Conservation (phyloP, 2,888 invertebrate species). For the Drosophila mercatorum region DNA sequence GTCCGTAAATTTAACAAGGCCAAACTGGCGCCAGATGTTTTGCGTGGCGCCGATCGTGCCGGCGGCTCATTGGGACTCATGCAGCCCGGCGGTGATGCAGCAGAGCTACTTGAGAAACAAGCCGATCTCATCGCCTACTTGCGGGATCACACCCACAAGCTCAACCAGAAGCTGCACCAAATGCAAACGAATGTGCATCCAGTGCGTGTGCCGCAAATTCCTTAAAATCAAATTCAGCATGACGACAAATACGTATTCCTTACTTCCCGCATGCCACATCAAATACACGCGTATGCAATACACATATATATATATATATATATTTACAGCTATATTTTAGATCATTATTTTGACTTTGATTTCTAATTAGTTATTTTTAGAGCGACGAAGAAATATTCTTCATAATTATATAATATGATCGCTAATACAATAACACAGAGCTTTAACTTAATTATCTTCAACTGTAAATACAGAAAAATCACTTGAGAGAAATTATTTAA, state of each 20-base stretch:
- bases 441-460: constrained; percentile 24
- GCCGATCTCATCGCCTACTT: constrained; percentile 89
- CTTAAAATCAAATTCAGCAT: constrained; percentile 42
- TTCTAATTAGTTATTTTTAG: constrained; percentile 32
- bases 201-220: constrained; percentile 59
- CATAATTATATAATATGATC: constrained; percentile 20
- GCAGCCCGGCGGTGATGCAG: constrained; percentile 85
- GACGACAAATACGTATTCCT: constrained; percentile 36
- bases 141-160: constrained; percentile 88
- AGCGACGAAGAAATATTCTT: constrained; percentile 50
- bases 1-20: constrained; percentile 87
- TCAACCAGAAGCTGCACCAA: constrained; percentile 88
- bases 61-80: constrained; percentile 83
- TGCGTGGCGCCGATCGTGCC: constrained; percentile 85
- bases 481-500: constrained; percentile 5
- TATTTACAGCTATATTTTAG: constrained; percentile 14
- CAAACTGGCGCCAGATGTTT: constrained; percentile 87
- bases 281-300: background rate
- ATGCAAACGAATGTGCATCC: constrained; percentile 86
- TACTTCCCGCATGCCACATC: constrained; percentile 15
- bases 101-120: constrained; percentile 89
- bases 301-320: constrained; percentile 10
- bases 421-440: constrained; percentile 22
- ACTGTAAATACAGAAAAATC: constrained; percentile 43
- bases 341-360: constrained; percentile 22